Base-by-base conservation (phyloP, 2,797 vertebrate species). In the Lepidocolaptes lacrymiger region DNA sequence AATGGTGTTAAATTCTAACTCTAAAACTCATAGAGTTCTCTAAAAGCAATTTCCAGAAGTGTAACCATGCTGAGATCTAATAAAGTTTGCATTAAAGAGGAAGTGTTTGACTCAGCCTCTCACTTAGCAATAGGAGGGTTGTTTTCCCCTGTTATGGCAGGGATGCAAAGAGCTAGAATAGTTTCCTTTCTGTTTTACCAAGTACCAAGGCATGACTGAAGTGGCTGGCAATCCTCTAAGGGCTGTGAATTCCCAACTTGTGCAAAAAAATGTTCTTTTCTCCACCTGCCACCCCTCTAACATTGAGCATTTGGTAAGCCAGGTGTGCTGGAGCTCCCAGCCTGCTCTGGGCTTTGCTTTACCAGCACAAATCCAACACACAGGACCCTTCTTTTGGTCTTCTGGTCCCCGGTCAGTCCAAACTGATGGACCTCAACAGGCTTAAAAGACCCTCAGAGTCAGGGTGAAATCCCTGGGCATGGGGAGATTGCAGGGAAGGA, bases 21-120 rank as follows among this genome's bases (percentile, higher is more conserved):
- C 83, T 56, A 43, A 74, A 94, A 10, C 80, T 77, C 82, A 75
- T 86, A 37, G 52, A 91, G 39, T 21, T 78, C 66, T 10, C 66
- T 62, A 76, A 91, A 93, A 95, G 88, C 83, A 91, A 90, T 76
- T 90, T 91, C 71, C 59, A 44, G 71, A 76, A 52, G 17, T 14
- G 51, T 66, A 58, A 14, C 51, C 83, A 10, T 66, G 88, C 93
- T 93, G 90, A 73, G 85, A 94, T 88, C 69, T 84, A 90, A 94
- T 94, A 49, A 83, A 89, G 62, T 30, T 93, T 81, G 93, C 79
- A 75, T 56, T 90, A 37, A 54, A 41, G 66, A 49, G 67, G 52
- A 81, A 94, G 43, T 10, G 39, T 72, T 95, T 81, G 69, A 61
- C 83, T 95, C 91, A 69, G 66, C 48, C 75, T 72, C 66, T 56